Conservation (phyloP, 2,797 vertebrate species). For the Lacerta agilis region DNA sequence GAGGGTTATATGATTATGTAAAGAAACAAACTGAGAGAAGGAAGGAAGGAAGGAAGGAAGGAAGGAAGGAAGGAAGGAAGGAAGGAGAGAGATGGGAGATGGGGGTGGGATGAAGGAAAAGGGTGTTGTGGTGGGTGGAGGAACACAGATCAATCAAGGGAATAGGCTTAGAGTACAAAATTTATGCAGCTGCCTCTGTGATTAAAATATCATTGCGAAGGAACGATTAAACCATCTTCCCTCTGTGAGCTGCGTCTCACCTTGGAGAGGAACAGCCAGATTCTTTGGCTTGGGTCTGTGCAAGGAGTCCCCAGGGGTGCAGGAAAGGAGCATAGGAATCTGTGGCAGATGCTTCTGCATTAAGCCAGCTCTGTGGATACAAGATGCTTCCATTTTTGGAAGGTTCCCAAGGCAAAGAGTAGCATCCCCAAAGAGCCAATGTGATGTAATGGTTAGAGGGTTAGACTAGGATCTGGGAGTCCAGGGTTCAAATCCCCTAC, state of each 20-base stretch:
- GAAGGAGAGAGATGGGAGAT: not conserved
- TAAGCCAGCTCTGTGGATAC: too few relatives aligned
- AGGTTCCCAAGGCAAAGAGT: not conserved
- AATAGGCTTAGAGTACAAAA: conserved; percentile 35
- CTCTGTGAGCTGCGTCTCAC: not conserved
- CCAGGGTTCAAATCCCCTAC: too few relatives aligned
- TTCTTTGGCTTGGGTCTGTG: not conserved
- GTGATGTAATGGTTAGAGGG: too few relatives aligned
- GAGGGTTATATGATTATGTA: conserved; percentile 1
- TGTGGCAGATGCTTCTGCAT: not conserved
- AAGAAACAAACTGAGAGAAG: conserved; percentile 1
- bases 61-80: not conserved
- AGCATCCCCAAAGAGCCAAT: too few relatives aligned
- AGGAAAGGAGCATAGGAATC: not conserved
- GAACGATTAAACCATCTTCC: conserved; percentile 40
- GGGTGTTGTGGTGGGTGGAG: not conserved
- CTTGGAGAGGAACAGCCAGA: conserved; percentile 16
- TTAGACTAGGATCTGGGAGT: too few relatives aligned
- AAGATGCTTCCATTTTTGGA: not conserved
- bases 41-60: not conserved
- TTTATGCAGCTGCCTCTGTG: conserved; percentile 27
- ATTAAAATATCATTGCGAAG: conserved; percentile 36
- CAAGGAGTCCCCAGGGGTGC: not conserved
- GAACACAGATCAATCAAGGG: not conserved
- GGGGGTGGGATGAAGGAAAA: conserved; percentile 7